These are phyloP conservation scores for Dendrolimus punctatus DNA, from an alignment of 1,140 invertebrate genomes.

Conservation along the genomic window DNA sequence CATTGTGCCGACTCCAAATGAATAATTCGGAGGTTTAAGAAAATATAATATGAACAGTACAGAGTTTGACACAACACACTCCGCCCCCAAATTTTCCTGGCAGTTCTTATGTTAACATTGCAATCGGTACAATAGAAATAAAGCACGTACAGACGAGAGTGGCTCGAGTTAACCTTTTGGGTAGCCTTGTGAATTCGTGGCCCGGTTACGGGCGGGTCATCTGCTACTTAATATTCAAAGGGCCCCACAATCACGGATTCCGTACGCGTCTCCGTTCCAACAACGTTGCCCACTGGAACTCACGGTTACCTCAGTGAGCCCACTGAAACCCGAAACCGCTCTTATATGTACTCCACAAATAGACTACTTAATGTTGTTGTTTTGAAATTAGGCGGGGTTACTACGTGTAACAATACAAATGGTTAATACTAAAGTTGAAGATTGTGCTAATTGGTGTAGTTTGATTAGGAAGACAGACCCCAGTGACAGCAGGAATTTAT, in stretches of 20 bases:
- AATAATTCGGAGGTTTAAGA: no score
- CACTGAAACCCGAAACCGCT: conserved; percentile 23
- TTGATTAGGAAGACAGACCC: no score
- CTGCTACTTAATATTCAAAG: conserved; percentile 63
- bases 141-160: conserved; percentile 19
- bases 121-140: conserved; percentile 13
- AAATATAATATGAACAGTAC: no score
- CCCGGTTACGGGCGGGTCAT: conserved; percentile 46
- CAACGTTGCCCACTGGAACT: conserved; percentile 19
- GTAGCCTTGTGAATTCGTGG: conserved; percentile 33
- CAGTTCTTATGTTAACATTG: neutral
- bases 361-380: conserved; percentile 20
- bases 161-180: conserved; percentile 44
- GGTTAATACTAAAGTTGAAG: no score
- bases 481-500: no score
- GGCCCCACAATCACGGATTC: conserved; percentile 56
- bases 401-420: no score
- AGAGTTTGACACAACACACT: no score
- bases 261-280: conserved; percentile 42
- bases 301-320: neutral
- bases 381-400: conserved; percentile 8
- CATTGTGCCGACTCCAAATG: no score
- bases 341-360: conserved; percentile 33
- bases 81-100: neutral
- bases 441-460: no score